Percentiles rank a stretch among this genome's conserved stretches.
phyloP scores from a whole-genome alignment of 30 jellyfish, hydroid and myxozoan genomes.

The Aurelia sp. region DNA sequence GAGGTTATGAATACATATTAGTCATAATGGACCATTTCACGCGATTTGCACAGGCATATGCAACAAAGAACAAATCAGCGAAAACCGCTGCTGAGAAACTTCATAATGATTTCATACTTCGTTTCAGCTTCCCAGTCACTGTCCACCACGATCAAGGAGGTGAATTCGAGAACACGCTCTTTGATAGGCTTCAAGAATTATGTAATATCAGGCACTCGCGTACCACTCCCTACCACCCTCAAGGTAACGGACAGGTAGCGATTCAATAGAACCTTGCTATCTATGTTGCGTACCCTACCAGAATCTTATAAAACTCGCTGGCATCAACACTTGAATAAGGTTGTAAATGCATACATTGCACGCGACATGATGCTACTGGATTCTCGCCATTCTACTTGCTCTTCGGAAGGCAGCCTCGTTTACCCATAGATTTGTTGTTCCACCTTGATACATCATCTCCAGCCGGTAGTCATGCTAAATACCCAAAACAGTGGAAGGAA shows the following conservation, averaged over 20 bases:
- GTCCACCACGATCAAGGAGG: constrained; percentile 62
- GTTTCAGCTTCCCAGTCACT: constrained; percentile 31
- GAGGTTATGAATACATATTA: constrained; percentile 44
- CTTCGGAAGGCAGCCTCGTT: constrained; percentile 26
- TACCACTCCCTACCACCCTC: constrained; percentile 51
- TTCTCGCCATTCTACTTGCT: constrained; percentile 16
- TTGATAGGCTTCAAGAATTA: constrained; percentile 6
- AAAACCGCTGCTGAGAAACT: constrained; percentile 44
- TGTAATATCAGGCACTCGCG: constrained; percentile 21
- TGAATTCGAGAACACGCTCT: constrained; percentile 44
- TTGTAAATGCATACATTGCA: constrained; percentile 20
- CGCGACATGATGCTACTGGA: constrained; percentile 44
- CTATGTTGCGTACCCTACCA: constrained; percentile 18
- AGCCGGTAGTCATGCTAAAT: not conserved
- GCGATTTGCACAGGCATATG: constrained; percentile 16
- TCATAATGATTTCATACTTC: constrained; percentile 28
- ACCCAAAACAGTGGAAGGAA: not conserved
- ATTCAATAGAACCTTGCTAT: constrained; percentile 12
- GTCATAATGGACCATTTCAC: constrained; percentile 1
- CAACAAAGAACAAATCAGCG: constrained; percentile 64
- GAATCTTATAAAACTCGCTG: constrained; percentile 25
- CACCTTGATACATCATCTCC: not conserved
- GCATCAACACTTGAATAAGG: constrained; percentile 26
- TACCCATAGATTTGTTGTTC: constrained; percentile 11
- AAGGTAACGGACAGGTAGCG: constrained; percentile 41